Evolutionary conservation across 1,140 invertebrate species (phyloP), one percentile per base, ranked within the genome.

Genomic region (Ridgeia piscesae): DNA sequence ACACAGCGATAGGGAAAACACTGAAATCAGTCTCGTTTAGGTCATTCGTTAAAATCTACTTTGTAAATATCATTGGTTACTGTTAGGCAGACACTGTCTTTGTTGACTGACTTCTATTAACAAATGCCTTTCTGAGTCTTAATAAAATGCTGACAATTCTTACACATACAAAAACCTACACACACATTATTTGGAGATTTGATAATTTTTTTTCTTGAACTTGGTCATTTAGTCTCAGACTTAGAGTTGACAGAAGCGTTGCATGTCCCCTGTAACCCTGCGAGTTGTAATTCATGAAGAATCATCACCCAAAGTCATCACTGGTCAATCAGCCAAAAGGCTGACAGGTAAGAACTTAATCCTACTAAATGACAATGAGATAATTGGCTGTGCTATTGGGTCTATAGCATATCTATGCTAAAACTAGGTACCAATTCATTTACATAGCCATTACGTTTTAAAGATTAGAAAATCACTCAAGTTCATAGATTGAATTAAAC

Each of bases 291-390:
- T 77, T 77, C 58, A 77, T 77, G 58, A 77, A 77, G 58, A 77
- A 77, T 77, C 58, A 77, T 77, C 27, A 77, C 58, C 58, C 58
- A 77, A 77, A 77, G 58, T 77, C 58, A 77, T 77, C 58, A 77
- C 58, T 77, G 58, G 58, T 77, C 58, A 77, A 77, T 77, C 58
- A 77, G 58, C 58, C 58, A 77, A 77, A 14, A 77, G 58, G 58
- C 58, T 77, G 58, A 77, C 58, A 77, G 58, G 58, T 77, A 77
- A 77, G 58, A 77, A 77, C 58, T 77, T 77, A 77, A 77, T 77
- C 58, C 58, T 77, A 77, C 58, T 77, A 77, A 77, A 77, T 77
- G 58, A 77, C 58, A 77, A 77, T 77, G 58, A 77, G 58, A 27
- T 21, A 77, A 77, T 31, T 21, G 4, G 14, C 58, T 27, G 58